Evolutionary conservation across 2,113 vertebrate species (phyloP), one percentile per base, ranked within the genome.

Genomic region (Martes martes): DNA sequence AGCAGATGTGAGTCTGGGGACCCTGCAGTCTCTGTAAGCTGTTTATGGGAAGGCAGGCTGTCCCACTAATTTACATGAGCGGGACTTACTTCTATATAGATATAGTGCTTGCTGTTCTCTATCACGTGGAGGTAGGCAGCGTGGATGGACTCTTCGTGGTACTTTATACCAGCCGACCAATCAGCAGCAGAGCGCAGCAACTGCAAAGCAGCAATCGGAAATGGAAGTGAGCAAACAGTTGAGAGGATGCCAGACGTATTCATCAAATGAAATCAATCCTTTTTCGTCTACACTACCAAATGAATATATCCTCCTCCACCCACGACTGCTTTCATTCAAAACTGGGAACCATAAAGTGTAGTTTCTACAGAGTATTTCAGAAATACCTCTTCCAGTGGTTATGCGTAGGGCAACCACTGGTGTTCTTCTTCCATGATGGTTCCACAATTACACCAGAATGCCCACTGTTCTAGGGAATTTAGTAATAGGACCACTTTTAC

Each of bases 61-160:
- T 76, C 42, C 23, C 0, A n/a, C 2, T 15, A 61, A 67, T 23
- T 36, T 10, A 50, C 26, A 79, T 0, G 11, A 39, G 2, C 11
- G 79, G 61, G 23, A 95, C 98, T 97, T 95, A 99, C 99, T 98
- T 99, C 99, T 7, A 99, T 99, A 86, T 99, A 99, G 96, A 99
- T 98, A 98, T 99, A 99, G 99, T 99, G 99, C 36, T 99, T 98
- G 99, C 99, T 99, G 97, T 99, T 99, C 89, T 99, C 69, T 97
- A 99, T 99, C 96, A 98, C 98, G 0, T 98, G 79, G 92, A 99
- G 1, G 1, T 99, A 99, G 65, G 99, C 99, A 0, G 98, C 97
- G 95, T 99, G 99, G 98, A 99, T 99, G 93, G 99, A 99, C 95
- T 99, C 99, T 98, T 99, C 99, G 0, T 99, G 99, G 98, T 99